Percentiles rank a stretch among this genome's conserved stretches.
These are phyloP conservation scores for Eulimnadia texana DNA, from an alignment of 1,140 invertebrate species.

Conservation along the genomic window DNA sequence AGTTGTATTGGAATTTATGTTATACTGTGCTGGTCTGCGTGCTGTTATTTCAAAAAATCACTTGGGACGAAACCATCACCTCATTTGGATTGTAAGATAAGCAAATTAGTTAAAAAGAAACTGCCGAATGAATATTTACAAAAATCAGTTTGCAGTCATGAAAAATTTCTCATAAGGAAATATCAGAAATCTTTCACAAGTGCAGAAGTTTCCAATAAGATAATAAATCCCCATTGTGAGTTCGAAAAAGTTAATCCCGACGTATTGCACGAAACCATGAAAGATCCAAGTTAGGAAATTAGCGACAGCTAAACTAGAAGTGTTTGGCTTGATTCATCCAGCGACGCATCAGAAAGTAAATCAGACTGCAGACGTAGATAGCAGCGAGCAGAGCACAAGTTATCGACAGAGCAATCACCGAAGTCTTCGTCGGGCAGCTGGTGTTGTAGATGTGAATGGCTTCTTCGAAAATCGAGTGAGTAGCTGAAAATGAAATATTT, in stretches of 20 bases:
- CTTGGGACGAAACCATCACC: neutral
- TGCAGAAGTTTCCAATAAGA: neutral
- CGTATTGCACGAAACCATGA: neutral
- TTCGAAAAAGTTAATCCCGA: neutral
- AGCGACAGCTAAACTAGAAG: neutral
- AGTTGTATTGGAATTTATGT: neutral
- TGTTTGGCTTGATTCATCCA: slow-evolving; percentile 69
- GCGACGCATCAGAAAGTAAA: slow-evolving; percentile 81
- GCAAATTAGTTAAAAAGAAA: neutral
- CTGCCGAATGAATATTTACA: neutral
- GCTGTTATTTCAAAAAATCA: neutral
- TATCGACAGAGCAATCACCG: slow-evolving; percentile 69
- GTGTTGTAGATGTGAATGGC: slow-evolving; percentile 11
- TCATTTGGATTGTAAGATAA: neutral
- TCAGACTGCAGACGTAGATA: slow-evolving; percentile 75
- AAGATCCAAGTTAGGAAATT: no score
- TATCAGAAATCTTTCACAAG: neutral
- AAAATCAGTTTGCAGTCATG: neutral
- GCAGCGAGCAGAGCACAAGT: slow-evolving; percentile 75
- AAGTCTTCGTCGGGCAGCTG: slow-evolving; percentile 76
- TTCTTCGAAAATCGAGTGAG: slow-evolving; percentile 7
- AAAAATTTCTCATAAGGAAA: neutral
- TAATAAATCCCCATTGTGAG: neutral
- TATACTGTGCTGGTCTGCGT: neutral
- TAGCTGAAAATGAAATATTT: slow-evolving; percentile 7